These are phyloP conservation scores for Alligator mississippiensis DNA, from an alignment of 2,113 vertebrate species.

Conservation along the genomic window DNA sequence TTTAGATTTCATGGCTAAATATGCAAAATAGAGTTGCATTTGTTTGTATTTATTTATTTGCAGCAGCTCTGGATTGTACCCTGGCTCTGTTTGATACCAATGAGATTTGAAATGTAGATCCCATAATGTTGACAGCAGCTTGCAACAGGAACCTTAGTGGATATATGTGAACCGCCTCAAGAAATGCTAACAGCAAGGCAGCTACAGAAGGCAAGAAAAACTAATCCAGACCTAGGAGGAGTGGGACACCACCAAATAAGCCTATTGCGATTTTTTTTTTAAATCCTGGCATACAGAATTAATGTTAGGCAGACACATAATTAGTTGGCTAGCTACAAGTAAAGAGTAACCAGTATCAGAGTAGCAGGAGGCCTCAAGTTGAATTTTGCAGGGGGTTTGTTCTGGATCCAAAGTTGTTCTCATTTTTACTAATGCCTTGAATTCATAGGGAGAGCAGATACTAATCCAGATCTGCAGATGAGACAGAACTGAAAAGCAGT, in stretches of 20 bases:
- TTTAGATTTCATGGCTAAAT: neutral
- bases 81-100: neutral
- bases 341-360: too few species aligned
- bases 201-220: neutral
- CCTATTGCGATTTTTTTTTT: neutral
- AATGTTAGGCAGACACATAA: too few species aligned
- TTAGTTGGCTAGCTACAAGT: too few species aligned
- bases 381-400: too few species aligned
- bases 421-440: too few species aligned
- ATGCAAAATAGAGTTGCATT: neutral
- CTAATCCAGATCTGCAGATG: too few species aligned
- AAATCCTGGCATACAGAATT: neutral
- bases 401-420: too few species aligned
- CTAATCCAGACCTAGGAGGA: neutral
- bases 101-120: neutral
- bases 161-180: neutral
- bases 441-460: too few species aligned
- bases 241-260: neutral
- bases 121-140: neutral
- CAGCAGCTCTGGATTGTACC: neutral
- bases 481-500: too few species aligned
- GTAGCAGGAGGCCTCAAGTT: too few species aligned
- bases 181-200: neutral
- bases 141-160: neutral
- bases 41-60: neutral